Percentiles rank a stretch among this genome's conserved stretches.
Evolutionary conservation across 2,113 vertebrate genomes (phyloP).

Genomic region (Psophia crepitans): DNA sequence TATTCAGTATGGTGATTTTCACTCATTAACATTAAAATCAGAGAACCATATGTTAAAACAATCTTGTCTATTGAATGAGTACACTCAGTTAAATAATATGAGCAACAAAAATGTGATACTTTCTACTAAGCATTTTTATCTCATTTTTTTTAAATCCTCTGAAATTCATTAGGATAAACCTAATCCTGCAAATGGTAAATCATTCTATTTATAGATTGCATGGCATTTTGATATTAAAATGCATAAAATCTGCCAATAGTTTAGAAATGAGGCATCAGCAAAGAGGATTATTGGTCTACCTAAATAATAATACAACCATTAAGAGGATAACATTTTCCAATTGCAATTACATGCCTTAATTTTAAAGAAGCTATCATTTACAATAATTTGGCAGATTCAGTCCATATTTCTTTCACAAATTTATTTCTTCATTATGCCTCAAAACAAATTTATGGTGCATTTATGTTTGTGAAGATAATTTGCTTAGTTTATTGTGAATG

Average conservation of each 20-base stretch:
- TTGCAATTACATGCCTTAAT: constrained; percentile 83
- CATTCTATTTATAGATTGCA: constrained; percentile 68
- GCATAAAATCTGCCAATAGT: constrained; percentile 76
- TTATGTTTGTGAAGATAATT: constrained; percentile 81
- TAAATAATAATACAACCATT: constrained; percentile 78
- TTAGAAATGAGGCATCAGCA: constrained; percentile 72
- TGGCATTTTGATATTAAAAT: constrained; percentile 75
- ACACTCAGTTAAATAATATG: constrained; percentile 38
- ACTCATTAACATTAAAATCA: constrained; percentile 64
- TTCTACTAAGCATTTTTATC: constrained; percentile 50
- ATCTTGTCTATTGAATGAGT: constrained; percentile 52
- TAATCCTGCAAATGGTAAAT: constrained; percentile 64
- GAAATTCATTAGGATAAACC: constrained; percentile 64
- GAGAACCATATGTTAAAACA: constrained; percentile 70
- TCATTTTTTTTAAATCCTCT: constrained; percentile 39
- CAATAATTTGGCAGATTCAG: constrained; percentile 81
- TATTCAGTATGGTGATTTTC: constrained; percentile 60
- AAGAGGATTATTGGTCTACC: constrained; percentile 76
- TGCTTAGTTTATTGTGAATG: constrained; percentile 85
- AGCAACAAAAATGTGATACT: constrained; percentile 30
- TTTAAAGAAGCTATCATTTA: constrained; percentile 82
- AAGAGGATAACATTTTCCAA: constrained; percentile 78
- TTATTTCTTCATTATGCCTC: constrained; percentile 85
- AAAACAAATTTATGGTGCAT: constrained; percentile 83
- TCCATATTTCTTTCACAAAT: constrained; percentile 83